A percentile compares a stretch with the other conserved stretches of the same genome.
phyloP scores from a whole-genome alignment of 2,797 vertebrate species.

The Anguilla pacifica region DNA sequence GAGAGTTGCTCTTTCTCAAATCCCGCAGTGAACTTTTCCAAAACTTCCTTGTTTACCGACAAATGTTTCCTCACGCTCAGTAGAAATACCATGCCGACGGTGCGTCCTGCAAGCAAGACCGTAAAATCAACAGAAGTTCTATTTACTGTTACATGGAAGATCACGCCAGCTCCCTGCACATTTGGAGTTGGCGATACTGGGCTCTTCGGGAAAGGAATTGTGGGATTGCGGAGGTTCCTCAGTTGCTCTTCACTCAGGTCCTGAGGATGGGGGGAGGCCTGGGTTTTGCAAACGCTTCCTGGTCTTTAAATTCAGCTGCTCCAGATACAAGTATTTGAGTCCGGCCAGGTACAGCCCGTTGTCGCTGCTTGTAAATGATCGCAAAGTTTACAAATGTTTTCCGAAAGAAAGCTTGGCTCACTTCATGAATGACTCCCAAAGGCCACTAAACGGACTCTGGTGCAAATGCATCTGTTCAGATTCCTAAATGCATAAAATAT shows the following conservation, averaged over 20 bases:
- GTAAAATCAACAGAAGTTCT: constrained; percentile 3
- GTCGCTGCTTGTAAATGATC: constrained; percentile 19
- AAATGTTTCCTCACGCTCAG: neutral
- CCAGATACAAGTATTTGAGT: neutral
- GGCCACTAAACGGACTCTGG: constrained; percentile 58
- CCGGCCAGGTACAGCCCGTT: constrained; percentile 33
- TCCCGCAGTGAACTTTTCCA: neutral
- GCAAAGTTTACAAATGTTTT: constrained; percentile 51
- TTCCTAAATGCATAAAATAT: constrained; percentile 61
- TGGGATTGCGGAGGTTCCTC: constrained; percentile 32
- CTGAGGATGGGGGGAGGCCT: constrained; percentile 10
- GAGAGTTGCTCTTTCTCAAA: neutral
- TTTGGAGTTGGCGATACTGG: constrained; percentile 1
- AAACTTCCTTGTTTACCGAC: neutral
- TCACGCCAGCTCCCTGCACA: constrained; percentile 25
- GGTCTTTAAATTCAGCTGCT: constrained; percentile 9
- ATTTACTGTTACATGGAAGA: constrained; percentile 51
- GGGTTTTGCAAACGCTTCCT: constrained; percentile 6
- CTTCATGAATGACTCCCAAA: constrained; percentile 17
- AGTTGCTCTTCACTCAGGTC: neutral
- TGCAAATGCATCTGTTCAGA: constrained; percentile 83
- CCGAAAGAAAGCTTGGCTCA: constrained; percentile 51
- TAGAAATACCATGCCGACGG: neutral
- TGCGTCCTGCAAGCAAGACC: neutral
- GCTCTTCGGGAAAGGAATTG: constrained; percentile 28